Conservation (phyloP, 35 echinoderm and acorn worm species). For the Ophioderma brevispina region DNA sequence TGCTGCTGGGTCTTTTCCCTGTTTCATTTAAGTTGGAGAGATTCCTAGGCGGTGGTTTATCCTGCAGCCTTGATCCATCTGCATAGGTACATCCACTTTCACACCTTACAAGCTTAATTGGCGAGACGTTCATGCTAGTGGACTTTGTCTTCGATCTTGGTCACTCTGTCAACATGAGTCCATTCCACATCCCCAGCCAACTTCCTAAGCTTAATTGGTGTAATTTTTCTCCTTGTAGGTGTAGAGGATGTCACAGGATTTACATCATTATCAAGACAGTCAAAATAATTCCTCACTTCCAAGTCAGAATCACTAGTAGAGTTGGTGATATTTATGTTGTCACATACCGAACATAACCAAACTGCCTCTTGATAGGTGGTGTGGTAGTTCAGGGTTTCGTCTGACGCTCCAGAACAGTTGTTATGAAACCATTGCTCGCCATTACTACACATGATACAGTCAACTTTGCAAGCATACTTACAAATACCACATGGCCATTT, state of each 20-base stretch:
- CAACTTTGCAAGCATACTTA: background rate
- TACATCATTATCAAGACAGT: background rate
- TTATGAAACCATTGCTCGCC: background rate
- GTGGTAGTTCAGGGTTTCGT: background rate
- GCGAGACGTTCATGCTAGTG: too few species aligned
- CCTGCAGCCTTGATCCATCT: background rate
- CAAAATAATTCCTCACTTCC: background rate
- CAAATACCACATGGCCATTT: conserved; percentile 2
- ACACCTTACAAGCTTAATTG: too few species aligned
- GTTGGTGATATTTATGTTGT: background rate
- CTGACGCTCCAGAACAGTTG: background rate
- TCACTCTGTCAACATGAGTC: background rate
- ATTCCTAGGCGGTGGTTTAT: background rate
- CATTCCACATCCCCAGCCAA: background rate
- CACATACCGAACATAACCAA: background rate
- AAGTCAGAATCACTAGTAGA: background rate
- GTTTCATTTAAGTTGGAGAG: background rate
- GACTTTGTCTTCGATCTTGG: too few species aligned
- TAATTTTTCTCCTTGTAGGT: background rate
- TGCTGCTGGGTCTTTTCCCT: background rate
- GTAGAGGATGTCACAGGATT: background rate
- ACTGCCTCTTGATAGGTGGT: background rate
- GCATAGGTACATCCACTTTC: too few species aligned
- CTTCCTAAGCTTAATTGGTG: background rate
- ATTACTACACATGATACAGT: background rate